Conservation (phyloP, 1,140 invertebrate species). For the Panagrolaimus sp. region DNA sequence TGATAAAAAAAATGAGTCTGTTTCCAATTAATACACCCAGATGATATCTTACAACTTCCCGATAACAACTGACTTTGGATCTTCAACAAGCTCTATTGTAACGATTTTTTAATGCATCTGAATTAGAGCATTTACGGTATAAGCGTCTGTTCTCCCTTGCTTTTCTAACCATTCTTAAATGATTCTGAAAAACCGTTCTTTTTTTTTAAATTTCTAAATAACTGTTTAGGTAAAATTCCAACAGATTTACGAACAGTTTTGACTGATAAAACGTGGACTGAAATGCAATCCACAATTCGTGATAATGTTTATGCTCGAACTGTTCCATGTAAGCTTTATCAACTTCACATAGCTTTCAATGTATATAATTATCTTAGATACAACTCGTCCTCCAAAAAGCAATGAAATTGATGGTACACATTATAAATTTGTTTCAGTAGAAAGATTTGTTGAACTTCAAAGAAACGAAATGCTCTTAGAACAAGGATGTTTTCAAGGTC, state of each 20-base stretch:
- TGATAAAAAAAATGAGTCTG: no score
- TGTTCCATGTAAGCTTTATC: constrained; percentile 26
- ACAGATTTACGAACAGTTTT: constrained; percentile 26
- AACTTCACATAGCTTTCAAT: constrained; percentile 6
- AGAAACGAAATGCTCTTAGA: constrained; percentile 26
- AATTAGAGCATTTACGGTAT: no score
- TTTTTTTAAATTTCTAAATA: no score
- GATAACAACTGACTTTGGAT: no score
- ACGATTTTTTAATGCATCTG: no score
- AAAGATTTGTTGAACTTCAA: constrained; percentile 24
- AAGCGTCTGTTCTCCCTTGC: no score
- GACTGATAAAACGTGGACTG: constrained; percentile 14
- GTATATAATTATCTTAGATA: constrained; percentile 25
- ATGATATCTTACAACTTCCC: no score
- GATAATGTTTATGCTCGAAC: constrained; percentile 29
- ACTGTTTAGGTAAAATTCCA: constrained; percentile 23
- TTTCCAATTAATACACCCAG: no score
- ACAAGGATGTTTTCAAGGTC: constrained; percentile 33
- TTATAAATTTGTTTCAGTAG: constrained; percentile 29
- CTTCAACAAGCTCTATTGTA: no score
- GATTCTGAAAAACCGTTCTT: no score
- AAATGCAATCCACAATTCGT: constrained; percentile 23
- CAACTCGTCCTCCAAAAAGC: constrained; percentile 23
- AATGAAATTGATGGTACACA: constrained; percentile 27
- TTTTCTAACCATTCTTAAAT: no score